Evolutionary conservation across 2,113 vertebrate genomes (phyloP).

Genomic region (Odobenus rosmarus): DNA sequence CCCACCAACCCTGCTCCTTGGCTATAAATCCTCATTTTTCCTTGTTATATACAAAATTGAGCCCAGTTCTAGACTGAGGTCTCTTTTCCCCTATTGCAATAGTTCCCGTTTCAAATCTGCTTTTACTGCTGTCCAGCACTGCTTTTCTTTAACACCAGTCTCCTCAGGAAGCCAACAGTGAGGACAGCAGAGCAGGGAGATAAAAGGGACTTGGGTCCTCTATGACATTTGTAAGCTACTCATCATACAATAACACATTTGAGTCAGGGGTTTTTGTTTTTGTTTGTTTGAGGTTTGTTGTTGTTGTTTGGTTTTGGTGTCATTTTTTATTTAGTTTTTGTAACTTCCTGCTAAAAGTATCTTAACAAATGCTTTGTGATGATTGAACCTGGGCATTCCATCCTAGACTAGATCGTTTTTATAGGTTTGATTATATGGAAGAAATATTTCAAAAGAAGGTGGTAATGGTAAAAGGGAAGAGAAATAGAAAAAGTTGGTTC

Average conservation of each 20-base stretch:
- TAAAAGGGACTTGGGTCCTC: background rate
- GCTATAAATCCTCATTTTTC: background rate
- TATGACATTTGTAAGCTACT: background rate
- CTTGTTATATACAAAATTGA: slow-evolving; percentile 14
- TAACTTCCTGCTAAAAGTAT: background rate
- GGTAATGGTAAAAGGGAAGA: background rate
- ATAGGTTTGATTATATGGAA: background rate
- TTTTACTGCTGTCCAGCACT: background rate
- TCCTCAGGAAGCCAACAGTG: background rate
- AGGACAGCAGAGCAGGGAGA: background rate
- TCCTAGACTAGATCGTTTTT: background rate
- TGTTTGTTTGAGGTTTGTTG: background rate
- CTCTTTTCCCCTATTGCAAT: background rate
- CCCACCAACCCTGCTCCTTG: background rate
- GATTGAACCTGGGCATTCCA: background rate
- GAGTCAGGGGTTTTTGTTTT: background rate
- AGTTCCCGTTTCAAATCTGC: background rate
- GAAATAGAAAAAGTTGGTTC: background rate
- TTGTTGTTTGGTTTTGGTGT: background rate
- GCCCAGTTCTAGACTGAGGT: background rate
- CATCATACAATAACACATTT: background rate
- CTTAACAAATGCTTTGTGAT: background rate
- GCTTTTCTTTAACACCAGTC: slow-evolving; percentile 6
- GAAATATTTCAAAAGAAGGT: background rate
- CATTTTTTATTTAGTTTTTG: background rate